Percentiles rank a stretch among this genome's conserved stretches.
phyloP scores from a whole-genome alignment of 1,140 invertebrate genomes.

The Drosophila littoralis region DNA sequence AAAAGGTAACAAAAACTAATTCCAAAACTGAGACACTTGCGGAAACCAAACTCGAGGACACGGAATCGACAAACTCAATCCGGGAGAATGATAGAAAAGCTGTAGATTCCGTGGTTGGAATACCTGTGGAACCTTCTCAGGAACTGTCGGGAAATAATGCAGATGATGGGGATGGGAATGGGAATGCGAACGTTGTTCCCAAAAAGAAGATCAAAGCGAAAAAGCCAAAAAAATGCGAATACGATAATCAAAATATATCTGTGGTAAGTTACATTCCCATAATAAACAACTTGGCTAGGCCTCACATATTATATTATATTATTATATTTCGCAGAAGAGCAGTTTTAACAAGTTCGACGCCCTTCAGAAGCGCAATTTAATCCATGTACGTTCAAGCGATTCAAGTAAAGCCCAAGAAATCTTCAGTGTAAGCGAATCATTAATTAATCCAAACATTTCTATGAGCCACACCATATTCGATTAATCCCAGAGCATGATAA shows the following conservation, averaged over 20 bases:
- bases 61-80: not conserved
- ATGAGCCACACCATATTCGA: not conserved
- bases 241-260: slow-evolving; percentile 62
- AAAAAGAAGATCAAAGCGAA: slow-evolving; percentile 49
- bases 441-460: slow-evolving; percentile 39
- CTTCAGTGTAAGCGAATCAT: slow-evolving; percentile 86
- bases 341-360: slow-evolving; percentile 92
- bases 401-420: slow-evolving; percentile 88
- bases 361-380: slow-evolving; percentile 88
- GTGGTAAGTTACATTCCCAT: slow-evolving; percentile 44
- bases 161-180: not conserved
- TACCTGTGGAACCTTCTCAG: no score
- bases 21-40: slow-evolving; percentile 1
- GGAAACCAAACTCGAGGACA: not conserved
- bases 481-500: not conserved
- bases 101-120: no score
- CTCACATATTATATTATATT: no score
- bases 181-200: not conserved
- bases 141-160: not conserved
- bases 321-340: slow-evolving; percentile 86
- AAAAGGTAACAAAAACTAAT: slow-evolving; percentile 17
- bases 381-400: slow-evolving; percentile 88
- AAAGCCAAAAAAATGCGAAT: slow-evolving; percentile 50
- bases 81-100: no score
- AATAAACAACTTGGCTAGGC: not conserved